Percentiles rank a stretch among this genome's conserved stretches.
Evolutionary conservation across 2,113 vertebrate species (phyloP).

Genomic region (Peucedramus taeniatus): DNA sequence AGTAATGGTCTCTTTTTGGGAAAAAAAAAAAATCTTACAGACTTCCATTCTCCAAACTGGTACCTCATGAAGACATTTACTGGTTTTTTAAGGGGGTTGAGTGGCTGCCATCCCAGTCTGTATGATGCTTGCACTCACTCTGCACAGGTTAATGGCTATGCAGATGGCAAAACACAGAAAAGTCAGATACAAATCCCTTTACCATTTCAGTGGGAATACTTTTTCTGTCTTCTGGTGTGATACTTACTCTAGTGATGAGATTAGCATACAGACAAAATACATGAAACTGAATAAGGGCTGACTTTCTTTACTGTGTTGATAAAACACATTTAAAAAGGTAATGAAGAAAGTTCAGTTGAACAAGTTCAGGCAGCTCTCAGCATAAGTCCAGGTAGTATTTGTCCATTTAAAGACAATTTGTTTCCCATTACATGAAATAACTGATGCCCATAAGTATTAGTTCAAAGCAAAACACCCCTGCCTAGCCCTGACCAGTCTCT

Average conservation of each 20-base stretch:
- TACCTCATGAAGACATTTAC: background rate
- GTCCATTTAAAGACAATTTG: background rate
- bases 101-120: background rate
- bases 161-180: background rate
- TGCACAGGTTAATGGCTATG: background rate
- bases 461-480: background rate
- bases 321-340: background rate
- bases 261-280: background rate
- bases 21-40: background rate
- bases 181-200: background rate
- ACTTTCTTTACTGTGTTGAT: background rate
- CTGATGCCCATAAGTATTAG: background rate
- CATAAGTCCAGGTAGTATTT: background rate
- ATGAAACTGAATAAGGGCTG: background rate
- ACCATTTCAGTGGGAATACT: background rate
- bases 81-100: background rate
- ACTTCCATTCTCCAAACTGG: background rate
- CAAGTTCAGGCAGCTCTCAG: background rate
- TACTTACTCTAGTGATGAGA: background rate
- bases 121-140: accelerated
- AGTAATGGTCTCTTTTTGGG: background rate
- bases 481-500: background rate
- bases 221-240: background rate
- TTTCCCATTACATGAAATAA: background rate
- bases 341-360: background rate